Evolutionary conservation across 2,888 invertebrate species (phyloP).

Genomic region (Dasysyrphus tricinctus): DNA sequence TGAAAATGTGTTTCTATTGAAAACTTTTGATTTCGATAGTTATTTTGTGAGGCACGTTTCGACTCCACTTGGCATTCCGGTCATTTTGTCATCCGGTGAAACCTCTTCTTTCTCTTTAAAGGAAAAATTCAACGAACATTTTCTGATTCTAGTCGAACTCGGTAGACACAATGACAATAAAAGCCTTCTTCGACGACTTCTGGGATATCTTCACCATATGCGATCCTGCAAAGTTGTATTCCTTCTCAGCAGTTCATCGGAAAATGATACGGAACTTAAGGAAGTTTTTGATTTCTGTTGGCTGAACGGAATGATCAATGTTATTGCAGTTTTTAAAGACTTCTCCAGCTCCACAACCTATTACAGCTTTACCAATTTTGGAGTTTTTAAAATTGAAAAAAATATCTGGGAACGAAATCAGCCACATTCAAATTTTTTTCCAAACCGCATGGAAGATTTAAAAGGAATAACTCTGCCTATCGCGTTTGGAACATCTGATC

Average conservation of each 20-base stretch:
- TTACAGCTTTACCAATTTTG: background rate
- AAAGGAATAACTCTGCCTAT: no score
- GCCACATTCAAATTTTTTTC: accelerated
- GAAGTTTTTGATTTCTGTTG: background rate
- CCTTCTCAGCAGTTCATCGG: background rate
- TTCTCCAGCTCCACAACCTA: background rate
- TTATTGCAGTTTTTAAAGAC: background rate
- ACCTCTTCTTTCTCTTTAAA: background rate
- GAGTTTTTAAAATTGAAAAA: background rate
- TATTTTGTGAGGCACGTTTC: background rate
- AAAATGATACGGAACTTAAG: background rate
- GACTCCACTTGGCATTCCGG: background rate
- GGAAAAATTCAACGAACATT: background rate
- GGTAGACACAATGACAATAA: background rate
- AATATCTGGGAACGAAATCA: background rate
- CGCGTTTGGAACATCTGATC: no score
- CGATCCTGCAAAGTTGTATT: background rate
- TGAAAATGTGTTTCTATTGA: background rate
- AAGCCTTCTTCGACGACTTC: background rate
- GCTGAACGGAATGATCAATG: background rate
- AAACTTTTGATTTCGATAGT: no score
- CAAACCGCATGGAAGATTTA: no score
- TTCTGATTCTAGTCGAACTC: background rate
- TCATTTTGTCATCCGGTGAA: background rate
- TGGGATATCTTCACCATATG: background rate